These are phyloP conservation scores for Ophion costatus DNA, from an alignment of 2,888 invertebrate species.

Conservation along the genomic window DNA sequence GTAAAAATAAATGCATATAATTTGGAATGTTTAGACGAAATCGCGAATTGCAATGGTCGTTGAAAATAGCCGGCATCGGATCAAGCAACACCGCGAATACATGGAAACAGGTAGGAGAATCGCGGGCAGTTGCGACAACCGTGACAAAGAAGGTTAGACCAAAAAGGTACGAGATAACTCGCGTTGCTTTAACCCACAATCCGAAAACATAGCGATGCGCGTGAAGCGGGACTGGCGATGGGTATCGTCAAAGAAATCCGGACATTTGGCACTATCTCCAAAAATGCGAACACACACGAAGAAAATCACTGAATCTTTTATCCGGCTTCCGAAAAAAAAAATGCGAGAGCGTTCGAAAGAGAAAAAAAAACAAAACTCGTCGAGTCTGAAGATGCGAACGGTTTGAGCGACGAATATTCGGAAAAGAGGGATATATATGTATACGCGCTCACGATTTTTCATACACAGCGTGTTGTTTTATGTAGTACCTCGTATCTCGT, in stretches of 20 bases:
- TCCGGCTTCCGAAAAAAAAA: conserved; percentile 27
- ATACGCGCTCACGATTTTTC: conserved; percentile 11
- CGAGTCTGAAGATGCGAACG: neutral
- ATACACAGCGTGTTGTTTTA: conserved; percentile 12
- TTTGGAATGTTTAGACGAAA: neutral
- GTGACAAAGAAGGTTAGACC: neutral
- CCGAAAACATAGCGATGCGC: neutral
- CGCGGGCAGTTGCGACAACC: neutral
- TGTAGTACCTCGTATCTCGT: conserved; percentile 69
- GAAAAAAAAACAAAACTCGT: neutral
- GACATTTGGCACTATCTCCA: neutral
- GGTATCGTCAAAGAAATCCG: neutral
- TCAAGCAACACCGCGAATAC: neutral
- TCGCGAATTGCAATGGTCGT: neutral
- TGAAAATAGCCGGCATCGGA: neutral
- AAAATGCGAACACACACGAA: neutral
- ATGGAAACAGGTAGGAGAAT: neutral
- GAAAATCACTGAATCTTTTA: conserved; percentile 19
- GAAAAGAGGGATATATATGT: neutral
- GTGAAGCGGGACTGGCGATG: neutral
- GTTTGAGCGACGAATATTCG: neutral
- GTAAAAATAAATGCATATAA: neutral
- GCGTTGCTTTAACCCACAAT: neutral
- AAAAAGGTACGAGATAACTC: neutral
- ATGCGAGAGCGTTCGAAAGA: neutral